Evolutionary conservation across 2,797 vertebrate genomes (phyloP).

Genomic region (Clamator glandarius): DNA sequence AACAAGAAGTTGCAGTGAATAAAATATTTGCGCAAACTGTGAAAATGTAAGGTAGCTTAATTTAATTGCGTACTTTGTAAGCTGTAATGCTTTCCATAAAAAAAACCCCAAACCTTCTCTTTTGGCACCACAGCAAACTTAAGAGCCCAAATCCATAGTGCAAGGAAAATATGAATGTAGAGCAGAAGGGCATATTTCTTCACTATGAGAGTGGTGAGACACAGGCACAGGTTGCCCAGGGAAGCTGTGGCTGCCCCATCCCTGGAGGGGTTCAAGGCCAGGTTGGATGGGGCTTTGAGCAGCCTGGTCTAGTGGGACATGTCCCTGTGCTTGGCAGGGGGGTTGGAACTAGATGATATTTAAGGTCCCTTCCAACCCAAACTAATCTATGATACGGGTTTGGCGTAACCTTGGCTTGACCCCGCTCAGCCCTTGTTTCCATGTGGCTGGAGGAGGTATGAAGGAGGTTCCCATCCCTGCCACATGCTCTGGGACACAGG

Average conservation of each 20-base stretch:
- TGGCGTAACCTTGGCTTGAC: neutral
- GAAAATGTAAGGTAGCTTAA: neutral
- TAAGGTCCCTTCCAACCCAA: too few relatives aligned
- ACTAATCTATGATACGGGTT: neutral
- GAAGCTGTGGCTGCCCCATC: too few relatives aligned
- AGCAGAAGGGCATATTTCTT: neutral
- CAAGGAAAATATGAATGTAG: neutral
- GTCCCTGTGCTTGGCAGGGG: too few relatives aligned
- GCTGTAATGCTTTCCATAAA: neutral
- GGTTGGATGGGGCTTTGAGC: too few relatives aligned
- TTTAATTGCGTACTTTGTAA: neutral
- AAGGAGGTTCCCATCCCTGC: neutral
- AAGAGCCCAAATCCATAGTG: neutral
- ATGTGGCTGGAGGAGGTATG: fast-evolving
- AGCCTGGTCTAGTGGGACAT: too few relatives aligned
- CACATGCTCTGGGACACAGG: fast-evolving
- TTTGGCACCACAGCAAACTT: neutral
- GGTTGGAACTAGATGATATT: too few relatives aligned
- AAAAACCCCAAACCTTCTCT: neutral
- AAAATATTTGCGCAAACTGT: neutral
- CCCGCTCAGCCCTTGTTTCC: neutral
- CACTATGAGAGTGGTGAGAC: too few relatives aligned
- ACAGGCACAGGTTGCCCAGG: too few relatives aligned
- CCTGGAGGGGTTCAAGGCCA: too few relatives aligned
- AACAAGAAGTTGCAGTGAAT: neutral